Evolutionary conservation across 2,888 invertebrate species (phyloP), one percentile per base, ranked within the genome.

Genomic region (Eupeodes luniger): DNA sequence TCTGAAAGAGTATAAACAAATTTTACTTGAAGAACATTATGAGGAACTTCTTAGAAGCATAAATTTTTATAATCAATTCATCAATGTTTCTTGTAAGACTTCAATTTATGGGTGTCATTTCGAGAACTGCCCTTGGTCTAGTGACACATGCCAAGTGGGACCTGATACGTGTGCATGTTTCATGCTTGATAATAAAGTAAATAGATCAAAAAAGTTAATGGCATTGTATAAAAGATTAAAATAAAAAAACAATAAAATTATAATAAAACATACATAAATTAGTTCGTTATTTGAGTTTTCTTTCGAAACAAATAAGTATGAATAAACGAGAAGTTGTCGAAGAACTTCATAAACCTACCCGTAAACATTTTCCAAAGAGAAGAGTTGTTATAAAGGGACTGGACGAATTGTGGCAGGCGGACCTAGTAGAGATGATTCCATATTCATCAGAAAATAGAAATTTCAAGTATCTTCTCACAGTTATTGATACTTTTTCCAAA

Each of bases 281-380:
- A 40, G 40, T 40, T 40, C 40, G 40, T 40, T 40, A 51, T 47
- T 11, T n/a, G n/a, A n/a, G 7, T 47, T n/a, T 53, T n/a, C n/a
- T 53, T 16, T 53, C 53, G 16, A n/a, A 5, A 5, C 16, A 53
- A 16, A 53, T n/a, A 16, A 53, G n/a, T 4, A 53, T 53, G 53
- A 53, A 16, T 53, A 53, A 53, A 53, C 14, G 53, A 53, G 53
- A 53, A 53, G 53, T 53, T 53, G 53, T 53, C 53, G 53, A 53
- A 7, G 53, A 53, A 16, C 53, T 53, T 53, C 53, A 53, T 53
- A 53, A 53, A 14, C 14, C 49, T 14, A 5, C 49, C 14, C 49
- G 49, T 14, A 51, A 14, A 14, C 12, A 51, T 51, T 51, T 51
- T 51, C 49, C 49, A 14, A 51, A 14, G 49, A 51, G 49, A 51